Conservation (phyloP, 2,888 invertebrate species). For the Villa cingulata region DNA sequence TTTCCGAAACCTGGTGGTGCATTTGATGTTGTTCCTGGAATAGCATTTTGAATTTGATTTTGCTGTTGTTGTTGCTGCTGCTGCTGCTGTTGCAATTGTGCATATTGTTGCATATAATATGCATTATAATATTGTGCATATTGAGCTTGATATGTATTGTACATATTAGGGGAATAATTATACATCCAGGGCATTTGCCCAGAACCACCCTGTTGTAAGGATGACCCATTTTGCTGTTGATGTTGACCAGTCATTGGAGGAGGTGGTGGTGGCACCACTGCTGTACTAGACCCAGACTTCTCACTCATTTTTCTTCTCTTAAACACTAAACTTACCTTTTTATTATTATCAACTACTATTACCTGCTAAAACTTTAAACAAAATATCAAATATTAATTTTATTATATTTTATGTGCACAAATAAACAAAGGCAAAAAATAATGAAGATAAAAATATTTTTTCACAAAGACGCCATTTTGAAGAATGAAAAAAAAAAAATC, state of each 20-base stretch:
- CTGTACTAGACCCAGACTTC: slow-evolving; percentile 11
- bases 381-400: no score
- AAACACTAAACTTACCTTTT: slow-evolving; percentile 9
- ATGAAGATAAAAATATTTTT: no score
- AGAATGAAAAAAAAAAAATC: no score
- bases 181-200: slow-evolving; percentile 11
- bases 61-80: slow-evolving; percentile 22
- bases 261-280: slow-evolving; percentile 8
- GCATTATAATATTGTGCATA: slow-evolving; percentile 15
- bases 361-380: no score
- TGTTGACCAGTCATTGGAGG: neutral
- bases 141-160: slow-evolving; percentile 11
- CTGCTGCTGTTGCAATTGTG: slow-evolving; percentile 18
- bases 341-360: neutral
- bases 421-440: no score
- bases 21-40: slow-evolving; percentile 28
- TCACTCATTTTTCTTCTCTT: slow-evolving; percentile 10
- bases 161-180: slow-evolving; percentile 11
- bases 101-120: slow-evolving; percentile 16
- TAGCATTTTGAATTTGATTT: slow-evolving; percentile 18
- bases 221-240: slow-evolving; percentile 4
- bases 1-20: slow-evolving; percentile 39
- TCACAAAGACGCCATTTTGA: no score
- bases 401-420: no score
- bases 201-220: neutral